Percentiles rank a stretch among this genome's conserved stretches.
Conservation (phyloP, 2,797 vertebrate genomes). For the Pterois miles region DNA sequence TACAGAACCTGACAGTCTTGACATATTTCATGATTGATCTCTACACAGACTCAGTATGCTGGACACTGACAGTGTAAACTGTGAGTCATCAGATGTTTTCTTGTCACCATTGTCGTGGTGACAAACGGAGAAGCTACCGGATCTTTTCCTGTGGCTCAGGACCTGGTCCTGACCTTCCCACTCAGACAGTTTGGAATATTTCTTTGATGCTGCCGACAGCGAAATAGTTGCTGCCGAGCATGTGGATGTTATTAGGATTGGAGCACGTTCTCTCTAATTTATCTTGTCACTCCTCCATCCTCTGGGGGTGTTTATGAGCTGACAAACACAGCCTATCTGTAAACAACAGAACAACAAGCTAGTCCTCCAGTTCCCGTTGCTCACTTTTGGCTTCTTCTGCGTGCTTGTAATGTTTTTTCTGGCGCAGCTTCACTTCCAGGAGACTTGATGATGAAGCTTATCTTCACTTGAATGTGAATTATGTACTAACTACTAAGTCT, state of each 20-base stretch:
- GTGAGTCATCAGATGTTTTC: slow-evolving; percentile 5
- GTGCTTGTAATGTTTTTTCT: slow-evolving; percentile 10
- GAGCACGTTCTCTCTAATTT: slow-evolving; percentile 50
- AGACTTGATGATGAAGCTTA: slow-evolving; percentile 1
- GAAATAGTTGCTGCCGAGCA: slow-evolving; percentile 21
- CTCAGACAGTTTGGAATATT: slow-evolving; percentile 14
- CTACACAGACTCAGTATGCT: not conserved
- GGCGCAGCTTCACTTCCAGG: slow-evolving; percentile 11
- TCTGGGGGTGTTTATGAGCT: slow-evolving; percentile 55
- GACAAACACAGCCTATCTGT: slow-evolving; percentile 40
- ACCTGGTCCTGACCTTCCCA: slow-evolving; percentile 40
- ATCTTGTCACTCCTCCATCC: slow-evolving; percentile 60
- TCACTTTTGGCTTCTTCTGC: slow-evolving; percentile 29
- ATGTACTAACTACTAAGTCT: not conserved
- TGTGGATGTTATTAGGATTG: slow-evolving; percentile 44
- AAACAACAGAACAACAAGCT: slow-evolving; percentile 48
- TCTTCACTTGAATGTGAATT: slow-evolving; percentile 11
- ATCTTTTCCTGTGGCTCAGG: slow-evolving; percentile 1
- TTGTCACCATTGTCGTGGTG: not conserved
- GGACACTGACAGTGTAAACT: not conserved
- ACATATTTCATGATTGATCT: slow-evolving; percentile 7
- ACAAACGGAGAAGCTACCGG: slow-evolving; percentile 34
- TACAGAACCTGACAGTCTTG: slow-evolving; percentile 7
- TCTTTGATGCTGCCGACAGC: slow-evolving; percentile 45
- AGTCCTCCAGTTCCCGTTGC: slow-evolving; percentile 25